These are phyloP conservation scores for Oreonectes daqikongensis DNA, from an alignment of 2,797 vertebrate genomes.

Conservation along the genomic window DNA sequence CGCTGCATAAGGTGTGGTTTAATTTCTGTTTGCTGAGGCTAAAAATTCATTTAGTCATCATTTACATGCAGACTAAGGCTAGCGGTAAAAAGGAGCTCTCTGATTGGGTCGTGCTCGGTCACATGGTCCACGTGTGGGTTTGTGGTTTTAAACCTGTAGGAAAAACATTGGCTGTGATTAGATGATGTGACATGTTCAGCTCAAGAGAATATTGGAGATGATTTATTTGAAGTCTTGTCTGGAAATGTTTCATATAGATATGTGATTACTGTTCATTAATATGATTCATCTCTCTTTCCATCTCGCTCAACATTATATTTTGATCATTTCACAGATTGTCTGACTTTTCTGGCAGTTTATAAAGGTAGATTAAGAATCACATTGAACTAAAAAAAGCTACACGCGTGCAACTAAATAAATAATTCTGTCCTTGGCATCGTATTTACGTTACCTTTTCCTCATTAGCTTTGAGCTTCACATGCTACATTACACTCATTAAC, in stretches of 20 bases:
- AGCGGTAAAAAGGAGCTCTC: not conserved
- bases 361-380: not conserved
- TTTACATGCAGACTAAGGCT: slow-evolving; percentile 25
- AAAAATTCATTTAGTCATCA: slow-evolving; percentile 45
- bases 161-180: not conserved
- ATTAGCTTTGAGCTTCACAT: slow-evolving; percentile 32
- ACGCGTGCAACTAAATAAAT: slow-evolving; percentile 9
- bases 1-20: slow-evolving; percentile 39
- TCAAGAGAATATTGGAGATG: slow-evolving; percentile 9
- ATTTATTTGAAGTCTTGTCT: slow-evolving; percentile 17
- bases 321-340: not conserved
- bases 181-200: not conserved
- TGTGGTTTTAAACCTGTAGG: not conserved
- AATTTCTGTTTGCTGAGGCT: slow-evolving; percentile 46
- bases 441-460: slow-evolving; percentile 34
- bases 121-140: not conserved
- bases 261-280: slow-evolving; percentile 11
- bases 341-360: not conserved
- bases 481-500: slow-evolving; percentile 40
- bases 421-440: slow-evolving; percentile 18
- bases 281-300: slow-evolving; percentile 2
- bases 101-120: not conserved
- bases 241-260: not conserved
- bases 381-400: slow-evolving; percentile 2
- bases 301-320: not conserved